Conservation (phyloP, 2,888 invertebrate species). For the Teinopalpus imperialis region DNA sequence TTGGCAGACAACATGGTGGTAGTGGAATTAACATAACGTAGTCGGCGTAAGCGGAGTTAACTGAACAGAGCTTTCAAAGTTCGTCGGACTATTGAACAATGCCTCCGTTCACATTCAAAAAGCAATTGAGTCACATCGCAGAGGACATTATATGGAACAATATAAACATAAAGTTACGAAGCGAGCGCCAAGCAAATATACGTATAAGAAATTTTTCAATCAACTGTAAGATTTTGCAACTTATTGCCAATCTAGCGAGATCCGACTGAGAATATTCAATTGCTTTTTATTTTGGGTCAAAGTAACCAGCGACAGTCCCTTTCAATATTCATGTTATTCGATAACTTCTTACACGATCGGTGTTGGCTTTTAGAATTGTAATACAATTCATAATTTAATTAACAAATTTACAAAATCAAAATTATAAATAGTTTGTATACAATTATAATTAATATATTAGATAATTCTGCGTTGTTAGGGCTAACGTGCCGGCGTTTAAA, state of each 20-base stretch:
- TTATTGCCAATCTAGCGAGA: conserved; percentile 10
- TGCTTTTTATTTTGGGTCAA: conserved; percentile 25
- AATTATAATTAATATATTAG: too few species aligned
- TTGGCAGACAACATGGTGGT: conserved; percentile 56
- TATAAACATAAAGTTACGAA: conserved; percentile 13
- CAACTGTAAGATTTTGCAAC: conserved; percentile 21
- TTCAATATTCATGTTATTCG: conserved; percentile 21
- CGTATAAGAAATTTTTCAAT: conserved; percentile 13
- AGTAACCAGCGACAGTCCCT: conserved; percentile 20
- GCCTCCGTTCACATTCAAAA: conserved; percentile 37
- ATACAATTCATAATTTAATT: conserved; percentile 9
- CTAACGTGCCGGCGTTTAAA: too few species aligned
- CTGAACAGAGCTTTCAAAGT: conserved; percentile 50
- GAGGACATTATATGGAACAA: conserved; percentile 9
- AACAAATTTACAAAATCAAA: neutral
- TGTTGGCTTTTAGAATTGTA: conserved; percentile 12
- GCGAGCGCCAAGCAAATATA: neutral
- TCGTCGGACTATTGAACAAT: conserved; percentile 65
- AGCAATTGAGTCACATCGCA: conserved; percentile 42
- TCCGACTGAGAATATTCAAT: conserved; percentile 17
- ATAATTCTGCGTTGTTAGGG: too few species aligned
- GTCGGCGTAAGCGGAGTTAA: conserved; percentile 47
- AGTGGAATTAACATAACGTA: conserved; percentile 67
- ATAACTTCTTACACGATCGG: conserved; percentile 8
- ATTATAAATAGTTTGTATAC: neutral